A percentile compares a stretch with the other conserved stretches of the same genome.
Conservation (phyloP, 2,888 invertebrate genomes). For the Ethmia dodecea region DNA sequence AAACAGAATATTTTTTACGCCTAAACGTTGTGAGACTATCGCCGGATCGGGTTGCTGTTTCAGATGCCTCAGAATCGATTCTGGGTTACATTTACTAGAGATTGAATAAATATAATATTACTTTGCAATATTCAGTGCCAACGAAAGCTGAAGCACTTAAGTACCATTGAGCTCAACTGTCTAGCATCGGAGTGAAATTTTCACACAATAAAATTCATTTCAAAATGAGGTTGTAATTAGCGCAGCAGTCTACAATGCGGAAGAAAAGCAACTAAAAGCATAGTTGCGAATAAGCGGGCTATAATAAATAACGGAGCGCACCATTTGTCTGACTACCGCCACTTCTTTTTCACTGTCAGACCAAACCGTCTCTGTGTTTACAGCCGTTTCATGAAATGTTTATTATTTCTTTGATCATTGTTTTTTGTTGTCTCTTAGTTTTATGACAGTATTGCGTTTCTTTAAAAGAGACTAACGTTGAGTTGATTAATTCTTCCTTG, state of each 20-base stretch:
- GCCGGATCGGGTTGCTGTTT: too few relatives aligned
- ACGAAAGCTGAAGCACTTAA: too few relatives aligned
- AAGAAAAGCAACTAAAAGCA: constrained; percentile 6
- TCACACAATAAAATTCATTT: constrained; percentile 4
- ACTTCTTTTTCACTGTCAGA: constrained; percentile 33
- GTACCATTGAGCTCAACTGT: too few relatives aligned
- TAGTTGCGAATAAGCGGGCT: constrained; percentile 11
- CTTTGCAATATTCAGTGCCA: too few relatives aligned
- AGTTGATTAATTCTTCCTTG: neutral
- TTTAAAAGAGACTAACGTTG: too few relatives aligned
- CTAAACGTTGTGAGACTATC: too few relatives aligned
- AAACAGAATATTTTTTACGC: too few relatives aligned
- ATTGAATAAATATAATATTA: too few relatives aligned
- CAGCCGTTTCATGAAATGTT: constrained; percentile 10
- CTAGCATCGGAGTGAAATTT: too few relatives aligned
- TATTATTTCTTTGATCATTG: constrained; percentile 9
- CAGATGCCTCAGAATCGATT: too few relatives aligned
- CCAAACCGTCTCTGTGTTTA: constrained; percentile 6
- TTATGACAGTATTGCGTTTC: too few relatives aligned
- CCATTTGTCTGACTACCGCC: constrained; percentile 29
- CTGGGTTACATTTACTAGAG: too few relatives aligned
- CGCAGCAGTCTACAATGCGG: neutral
- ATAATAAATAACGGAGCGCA: constrained; percentile 25
- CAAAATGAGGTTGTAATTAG: constrained; percentile 5
- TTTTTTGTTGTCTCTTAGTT: neutral